Conservation (phyloP, 2,113 vertebrate species). For the Mystacornis crossleyi region DNA sequence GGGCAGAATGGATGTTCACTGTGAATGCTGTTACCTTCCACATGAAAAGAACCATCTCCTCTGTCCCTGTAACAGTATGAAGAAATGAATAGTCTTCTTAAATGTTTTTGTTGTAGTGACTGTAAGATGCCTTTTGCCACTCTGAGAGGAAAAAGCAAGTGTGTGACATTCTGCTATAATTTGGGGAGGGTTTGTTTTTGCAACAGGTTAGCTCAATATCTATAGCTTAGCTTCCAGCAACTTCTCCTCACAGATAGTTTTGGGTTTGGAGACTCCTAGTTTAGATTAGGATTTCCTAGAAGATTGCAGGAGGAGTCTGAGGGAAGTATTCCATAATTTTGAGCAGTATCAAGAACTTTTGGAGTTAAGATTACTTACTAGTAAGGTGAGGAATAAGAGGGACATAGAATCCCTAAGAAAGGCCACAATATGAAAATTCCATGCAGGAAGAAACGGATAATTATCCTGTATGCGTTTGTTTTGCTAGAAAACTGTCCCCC, state of each 20-base stretch:
- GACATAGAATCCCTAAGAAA: background rate
- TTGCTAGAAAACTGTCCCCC: background rate
- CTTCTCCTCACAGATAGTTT: background rate
- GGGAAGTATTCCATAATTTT: background rate
- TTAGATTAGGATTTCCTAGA: background rate
- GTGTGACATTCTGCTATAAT: background rate
- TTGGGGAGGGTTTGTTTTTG: background rate
- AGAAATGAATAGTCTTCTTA: background rate
- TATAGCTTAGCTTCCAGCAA: background rate
- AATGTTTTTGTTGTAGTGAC: rapidly evolving
- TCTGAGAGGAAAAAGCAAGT: background rate
- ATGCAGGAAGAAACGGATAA: background rate
- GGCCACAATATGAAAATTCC: background rate
- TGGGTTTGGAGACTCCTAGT: background rate
- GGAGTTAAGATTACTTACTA: background rate
- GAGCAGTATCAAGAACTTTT: background rate
- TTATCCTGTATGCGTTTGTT: rapidly evolving
- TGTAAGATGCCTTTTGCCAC: background rate
- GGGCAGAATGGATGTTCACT: background rate
- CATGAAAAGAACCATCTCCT: background rate
- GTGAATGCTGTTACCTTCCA: background rate
- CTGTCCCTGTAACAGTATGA: background rate
- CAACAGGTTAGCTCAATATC: background rate
- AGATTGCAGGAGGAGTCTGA: background rate
- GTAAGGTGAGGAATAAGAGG: background rate